A percentile compares a stretch with the other conserved stretches of the same genome.
Conservation (phyloP, 2,888 invertebrate species). For the Cataglyphis albicans region DNA sequence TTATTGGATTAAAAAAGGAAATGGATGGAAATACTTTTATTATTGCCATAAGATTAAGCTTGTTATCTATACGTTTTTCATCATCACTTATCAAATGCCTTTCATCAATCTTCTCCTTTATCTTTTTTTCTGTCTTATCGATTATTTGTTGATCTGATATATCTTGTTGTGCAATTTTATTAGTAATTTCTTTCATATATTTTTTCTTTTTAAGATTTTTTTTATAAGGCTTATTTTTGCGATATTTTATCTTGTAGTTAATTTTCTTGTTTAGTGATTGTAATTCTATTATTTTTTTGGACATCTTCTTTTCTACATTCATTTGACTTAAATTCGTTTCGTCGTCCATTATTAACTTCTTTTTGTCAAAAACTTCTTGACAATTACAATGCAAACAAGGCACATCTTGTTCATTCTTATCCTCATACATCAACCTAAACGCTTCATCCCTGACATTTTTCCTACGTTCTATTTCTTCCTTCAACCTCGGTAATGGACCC, state of each 20-base stretch:
- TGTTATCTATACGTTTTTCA: not conserved
- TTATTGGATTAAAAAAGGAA: conserved; percentile 16
- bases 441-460: conserved; percentile 53
- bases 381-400: conserved; percentile 21
- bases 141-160: not conserved
- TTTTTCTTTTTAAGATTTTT: not conserved
- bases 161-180: not conserved
- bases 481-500: conserved; percentile 62
- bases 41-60: conserved; percentile 13
- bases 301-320: not conserved
- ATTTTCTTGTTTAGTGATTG: not conserved
- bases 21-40: conserved; percentile 27
- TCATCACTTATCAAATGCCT: not conserved
- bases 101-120: not conserved
- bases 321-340: not conserved
- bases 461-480: conserved; percentile 50
- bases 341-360: not conserved
- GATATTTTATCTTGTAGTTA: not conserved
- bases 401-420: conserved; percentile 21
- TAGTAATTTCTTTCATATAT: not conserved
- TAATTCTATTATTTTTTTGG: not conserved
- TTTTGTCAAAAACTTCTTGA: conserved; percentile 5
- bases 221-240: not conserved
- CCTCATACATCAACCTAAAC: conserved; percentile 56
- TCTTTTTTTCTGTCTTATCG: not conserved